These are phyloP conservation scores for Lasioglossum oenotherae DNA, from an alignment of 2,888 invertebrate genomes.

Conservation along the genomic window DNA sequence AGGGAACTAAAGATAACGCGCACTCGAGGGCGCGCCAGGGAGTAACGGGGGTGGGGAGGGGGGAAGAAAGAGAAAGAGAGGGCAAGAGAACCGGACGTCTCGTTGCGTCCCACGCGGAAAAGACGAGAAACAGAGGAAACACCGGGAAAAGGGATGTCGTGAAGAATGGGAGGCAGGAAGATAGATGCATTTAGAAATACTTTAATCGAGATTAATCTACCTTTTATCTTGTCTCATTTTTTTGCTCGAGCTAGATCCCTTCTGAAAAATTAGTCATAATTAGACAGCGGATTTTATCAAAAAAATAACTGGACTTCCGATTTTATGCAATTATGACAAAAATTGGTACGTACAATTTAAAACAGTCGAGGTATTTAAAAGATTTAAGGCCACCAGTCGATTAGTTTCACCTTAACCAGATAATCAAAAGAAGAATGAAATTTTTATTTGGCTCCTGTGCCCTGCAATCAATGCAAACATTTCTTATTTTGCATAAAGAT, in stretches of 20 bases:
- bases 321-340: no score
- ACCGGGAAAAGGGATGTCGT: conserved; percentile 22
- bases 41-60: neutral
- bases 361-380: no score
- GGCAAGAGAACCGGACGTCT: conserved; percentile 75
- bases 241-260: neutral
- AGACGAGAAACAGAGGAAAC: conserved; percentile 55
- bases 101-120: conserved; percentile 76
- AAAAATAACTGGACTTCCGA: no score
- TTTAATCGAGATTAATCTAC: neutral
- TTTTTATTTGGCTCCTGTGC: no score
- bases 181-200: neutral
- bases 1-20: neutral
- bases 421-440: no score
- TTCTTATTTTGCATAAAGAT: no score
- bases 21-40: neutral
- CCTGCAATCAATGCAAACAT: no score
- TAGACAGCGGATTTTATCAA: no score
- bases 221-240: neutral
- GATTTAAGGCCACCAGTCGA: no score
- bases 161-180: neutral
- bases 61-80: conserved; percentile 28
- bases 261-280: neutral
- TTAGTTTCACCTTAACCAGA: no score
- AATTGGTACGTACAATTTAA: no score